These are phyloP conservation scores for Syrphus vitripennis DNA, from an alignment of 2,888 invertebrate genomes.

Conservation along the genomic window DNA sequence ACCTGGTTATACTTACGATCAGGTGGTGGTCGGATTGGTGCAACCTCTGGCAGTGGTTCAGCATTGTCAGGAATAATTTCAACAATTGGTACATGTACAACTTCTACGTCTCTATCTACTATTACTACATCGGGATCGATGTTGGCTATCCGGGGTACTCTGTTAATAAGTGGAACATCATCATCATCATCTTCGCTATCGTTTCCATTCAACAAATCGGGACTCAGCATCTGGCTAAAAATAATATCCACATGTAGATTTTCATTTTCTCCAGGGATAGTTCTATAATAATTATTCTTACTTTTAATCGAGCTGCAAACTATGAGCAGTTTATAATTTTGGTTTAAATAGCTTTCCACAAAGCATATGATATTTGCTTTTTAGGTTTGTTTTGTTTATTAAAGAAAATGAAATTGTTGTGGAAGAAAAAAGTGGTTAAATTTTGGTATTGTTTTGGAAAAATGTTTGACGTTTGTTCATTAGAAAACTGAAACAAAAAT, in stretches of 20 bases:
- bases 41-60: not conserved
- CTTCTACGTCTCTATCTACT: slow-evolving; percentile 4
- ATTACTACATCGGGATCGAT: slow-evolving; percentile 12
- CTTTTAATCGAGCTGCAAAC: not conserved
- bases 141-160: slow-evolving; percentile 23
- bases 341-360: not conserved
- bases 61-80: not conserved
- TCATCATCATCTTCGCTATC: slow-evolving; percentile 53
- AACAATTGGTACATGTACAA: not conserved
- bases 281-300: not conserved
- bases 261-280: not conserved
- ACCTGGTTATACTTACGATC: not conserved
- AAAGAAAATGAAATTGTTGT: not conserved
- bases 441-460: not conserved
- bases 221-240: slow-evolving; percentile 45
- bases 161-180: slow-evolving; percentile 22
- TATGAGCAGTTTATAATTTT: not conserved
- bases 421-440: not conserved
- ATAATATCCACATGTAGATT: not conserved
- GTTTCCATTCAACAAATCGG: slow-evolving; percentile 26
- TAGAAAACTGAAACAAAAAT: not conserved
- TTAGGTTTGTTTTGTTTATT: not conserved
- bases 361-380: not conserved
- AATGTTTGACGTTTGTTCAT: not conserved
- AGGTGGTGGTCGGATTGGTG: not conserved